Evolutionary conservation across 2,113 vertebrate species (phyloP).

Genomic region (Cryptotis parvus): DNA sequence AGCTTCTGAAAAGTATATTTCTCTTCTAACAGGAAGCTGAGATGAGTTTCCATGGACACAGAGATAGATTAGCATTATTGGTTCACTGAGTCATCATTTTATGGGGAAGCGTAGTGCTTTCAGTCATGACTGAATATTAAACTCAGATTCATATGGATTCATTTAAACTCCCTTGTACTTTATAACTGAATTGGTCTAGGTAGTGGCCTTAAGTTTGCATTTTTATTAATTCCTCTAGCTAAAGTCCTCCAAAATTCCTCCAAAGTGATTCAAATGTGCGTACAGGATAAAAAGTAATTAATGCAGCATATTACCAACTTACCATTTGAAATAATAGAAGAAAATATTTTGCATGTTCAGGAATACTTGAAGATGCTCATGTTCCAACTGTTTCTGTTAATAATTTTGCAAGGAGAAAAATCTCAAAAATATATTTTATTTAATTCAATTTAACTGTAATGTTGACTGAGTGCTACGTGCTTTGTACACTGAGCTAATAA

Average conservation of each 20-base stretch:
- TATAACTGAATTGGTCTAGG: not conserved
- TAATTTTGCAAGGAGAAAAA: conserved; percentile 52
- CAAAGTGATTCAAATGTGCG: not conserved
- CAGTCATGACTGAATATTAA: not conserved
- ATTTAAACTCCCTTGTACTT: not conserved
- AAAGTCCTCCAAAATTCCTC: too few species aligned
- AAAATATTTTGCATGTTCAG: not conserved
- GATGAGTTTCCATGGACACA: not conserved
- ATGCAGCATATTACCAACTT: not conserved
- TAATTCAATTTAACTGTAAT: conserved; percentile 43
- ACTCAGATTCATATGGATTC: conserved; percentile 3
- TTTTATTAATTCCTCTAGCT: not conserved
- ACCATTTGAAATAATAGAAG: conserved; percentile 7
- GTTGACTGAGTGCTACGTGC: not conserved
- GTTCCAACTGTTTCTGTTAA: conserved; percentile 20
- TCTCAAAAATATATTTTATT: conserved; percentile 43
- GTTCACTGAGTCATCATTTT: not conserved
- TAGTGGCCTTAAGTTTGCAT: not conserved
- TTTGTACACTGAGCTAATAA: conserved; percentile 35
- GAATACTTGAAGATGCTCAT: not conserved
- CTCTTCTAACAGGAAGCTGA: not conserved
- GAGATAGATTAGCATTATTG: not conserved
- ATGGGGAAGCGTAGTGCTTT: not conserved
- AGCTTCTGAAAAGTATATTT: not conserved
- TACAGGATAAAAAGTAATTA: not conserved